Percentiles rank a stretch among this genome's conserved stretches.
Conservation (phyloP, 1,140 invertebrate genomes). For the Spodoptera frugiperda region DNA sequence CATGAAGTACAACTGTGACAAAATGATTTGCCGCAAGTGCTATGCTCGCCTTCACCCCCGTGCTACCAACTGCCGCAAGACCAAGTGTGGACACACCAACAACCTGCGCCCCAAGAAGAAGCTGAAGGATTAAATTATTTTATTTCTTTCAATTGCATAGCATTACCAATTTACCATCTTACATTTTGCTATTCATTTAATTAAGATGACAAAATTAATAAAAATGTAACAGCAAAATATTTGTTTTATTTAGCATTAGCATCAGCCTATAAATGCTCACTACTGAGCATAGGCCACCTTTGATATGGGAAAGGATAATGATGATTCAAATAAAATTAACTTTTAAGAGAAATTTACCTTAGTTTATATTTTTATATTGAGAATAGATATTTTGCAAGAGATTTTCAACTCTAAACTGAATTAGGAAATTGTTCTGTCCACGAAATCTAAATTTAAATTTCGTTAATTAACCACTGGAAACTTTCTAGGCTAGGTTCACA, state of each 20-base stretch:
- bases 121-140: slow-evolving; percentile 91
- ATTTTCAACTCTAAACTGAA: too few species aligned
- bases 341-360: too few species aligned
- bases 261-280: too few species aligned
- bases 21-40: slow-evolving; percentile 99
- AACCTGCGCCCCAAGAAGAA: slow-evolving; percentile 99
- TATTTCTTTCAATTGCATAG: slow-evolving; percentile 33
- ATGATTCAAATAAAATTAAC: too few species aligned
- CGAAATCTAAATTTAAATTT: too few species aligned
- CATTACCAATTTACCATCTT: slow-evolving; percentile 17
- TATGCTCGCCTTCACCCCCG: slow-evolving; percentile 99
- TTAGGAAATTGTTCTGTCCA: too few species aligned
- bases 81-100: slow-evolving; percentile 99
- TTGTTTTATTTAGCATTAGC: slow-evolving; percentile 22
- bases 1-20: slow-evolving; percentile 99
- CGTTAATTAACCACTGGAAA: too few species aligned
- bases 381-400: too few species aligned
- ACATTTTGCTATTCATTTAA: slow-evolving; percentile 25
- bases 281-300: too few species aligned
- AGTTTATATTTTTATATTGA: too few species aligned
- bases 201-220: slow-evolving; percentile 44
- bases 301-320: too few species aligned
- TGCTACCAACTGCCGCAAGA: slow-evolving; percentile 99
- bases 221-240: slow-evolving; percentile 39
- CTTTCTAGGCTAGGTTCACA: too few species aligned